These are phyloP conservation scores for Papilio gigon DNA, from an alignment of 2,888 invertebrate genomes.

Conservation along the genomic window DNA sequence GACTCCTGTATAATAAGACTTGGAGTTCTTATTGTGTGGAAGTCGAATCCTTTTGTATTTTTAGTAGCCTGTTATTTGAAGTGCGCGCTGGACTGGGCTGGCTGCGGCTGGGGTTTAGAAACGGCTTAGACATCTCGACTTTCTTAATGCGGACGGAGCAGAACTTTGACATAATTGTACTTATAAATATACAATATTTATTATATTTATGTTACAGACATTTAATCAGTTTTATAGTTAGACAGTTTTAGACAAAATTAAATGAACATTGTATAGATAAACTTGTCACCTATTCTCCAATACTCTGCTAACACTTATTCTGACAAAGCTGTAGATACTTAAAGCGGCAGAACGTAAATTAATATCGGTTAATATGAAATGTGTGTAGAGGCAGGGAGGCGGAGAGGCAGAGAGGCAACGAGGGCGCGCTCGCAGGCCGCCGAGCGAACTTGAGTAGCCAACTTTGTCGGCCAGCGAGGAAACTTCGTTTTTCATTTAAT, in stretches of 20 bases:
- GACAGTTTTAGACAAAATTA: too few species aligned
- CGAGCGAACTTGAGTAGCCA: constrained; percentile 72
- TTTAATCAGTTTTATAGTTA: too few species aligned
- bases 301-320: too few species aligned
- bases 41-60: constrained; percentile 37
- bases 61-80: constrained; percentile 31
- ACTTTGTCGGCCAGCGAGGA: constrained; percentile 72
- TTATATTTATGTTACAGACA: too few species aligned
- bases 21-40: constrained; percentile 28
- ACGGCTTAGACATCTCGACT: constrained; percentile 5
- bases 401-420: constrained; percentile 46
- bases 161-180: background rate
- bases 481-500: constrained; percentile 82
- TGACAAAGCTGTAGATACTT: too few species aligned
- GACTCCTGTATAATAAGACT: constrained; percentile 28
- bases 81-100: constrained; percentile 17
- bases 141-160: background rate
- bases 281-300: too few species aligned
- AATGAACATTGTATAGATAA: too few species aligned
- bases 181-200: background rate
- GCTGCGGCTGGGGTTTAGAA: background rate
- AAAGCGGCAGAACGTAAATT: constrained; percentile 22
- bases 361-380: constrained; percentile 31
- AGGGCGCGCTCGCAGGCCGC: constrained; percentile 49
- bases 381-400: constrained; percentile 37